A percentile compares a stretch with the other conserved stretches of the same genome.
These are phyloP conservation scores for Nothoprocta perdicaria DNA, from an alignment of 2,113 vertebrate genomes.

Conservation along the genomic window DNA sequence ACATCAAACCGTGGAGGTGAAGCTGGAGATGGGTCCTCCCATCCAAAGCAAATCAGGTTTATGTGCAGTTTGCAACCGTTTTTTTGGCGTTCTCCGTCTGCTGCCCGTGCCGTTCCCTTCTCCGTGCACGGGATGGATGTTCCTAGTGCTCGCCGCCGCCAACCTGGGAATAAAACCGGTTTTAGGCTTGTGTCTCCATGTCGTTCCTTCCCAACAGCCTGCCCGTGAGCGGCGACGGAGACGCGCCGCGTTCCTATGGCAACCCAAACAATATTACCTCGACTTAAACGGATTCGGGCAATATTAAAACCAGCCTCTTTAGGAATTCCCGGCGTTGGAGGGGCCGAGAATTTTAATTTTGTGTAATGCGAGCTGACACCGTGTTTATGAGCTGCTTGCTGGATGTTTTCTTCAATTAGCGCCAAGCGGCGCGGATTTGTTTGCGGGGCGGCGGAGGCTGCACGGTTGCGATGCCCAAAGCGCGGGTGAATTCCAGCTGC, in stretches of 20 bases:
- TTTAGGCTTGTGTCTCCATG: background rate
- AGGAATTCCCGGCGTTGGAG: constrained; percentile 58
- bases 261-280: constrained; percentile 63
- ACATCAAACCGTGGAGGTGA: fast-evolving
- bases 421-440: constrained; percentile 44
- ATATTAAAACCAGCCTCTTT: constrained; percentile 68
- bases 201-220: background rate
- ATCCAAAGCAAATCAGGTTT: fast-evolving
- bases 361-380: constrained; percentile 65
- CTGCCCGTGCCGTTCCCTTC: background rate
- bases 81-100: fast-evolving
- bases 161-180: background rate
- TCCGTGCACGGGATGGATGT: background rate
- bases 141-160: background rate
- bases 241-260: constrained; percentile 43
- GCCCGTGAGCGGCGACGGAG: background rate
- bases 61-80: background rate
- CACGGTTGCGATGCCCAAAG: background rate
- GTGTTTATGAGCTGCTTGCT: constrained; percentile 63
- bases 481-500: too few species aligned
- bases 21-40: fast-evolving
- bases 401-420: constrained; percentile 65
- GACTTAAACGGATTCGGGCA: constrained; percentile 65
- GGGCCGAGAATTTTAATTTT: constrained; percentile 69
- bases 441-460: constrained; percentile 1